Base-by-base conservation (phyloP, 2,113 vertebrate genomes). In the Spheniscus mendiculus region DNA sequence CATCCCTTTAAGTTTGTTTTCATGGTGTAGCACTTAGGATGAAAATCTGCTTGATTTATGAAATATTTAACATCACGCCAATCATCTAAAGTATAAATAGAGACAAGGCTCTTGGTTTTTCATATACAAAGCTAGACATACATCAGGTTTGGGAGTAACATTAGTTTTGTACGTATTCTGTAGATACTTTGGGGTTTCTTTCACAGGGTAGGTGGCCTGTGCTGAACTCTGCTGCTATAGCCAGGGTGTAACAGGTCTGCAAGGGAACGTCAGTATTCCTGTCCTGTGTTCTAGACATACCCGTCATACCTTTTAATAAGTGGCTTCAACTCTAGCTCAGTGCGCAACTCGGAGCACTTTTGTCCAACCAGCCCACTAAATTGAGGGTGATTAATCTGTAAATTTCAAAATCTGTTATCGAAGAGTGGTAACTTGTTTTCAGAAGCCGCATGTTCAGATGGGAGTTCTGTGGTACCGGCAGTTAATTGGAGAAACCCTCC, bases 401-500 rank as follows among this genome's bases (percentile, higher is more conserved):
- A 26, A 50, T 79, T 55, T 93, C 20, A 12, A 89, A 38, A 32
- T 50, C 55, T 50, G 3, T 27, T 84, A 30, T 10, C 1, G 0
- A 27, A 44, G 78, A 66, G 67, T 0, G 0, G 11, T 63, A 36
- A n/a, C 65, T 71, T 76, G 40, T 38, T 91, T 47, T 58, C n/a
- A 59, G 69, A 73, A 66, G 55, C 38, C 0, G 1, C 2, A 1
- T 12, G 30, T 80, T 83, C 22, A 15, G 40, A 15, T 38, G 26
- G 42, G 50, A 55, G 9, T 27, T 78, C 15, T 74, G 22, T 38
- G 36, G 13, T 70, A 18, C 44, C 0, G 0, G 5, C 0, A 1
- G 13, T n/a, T 63, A 30, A 26, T 2, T 36, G 30, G 49, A 77
- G 53, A 89, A 81, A 25, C 38, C 21, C 21, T 50, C 20, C n/a